Evolutionary conservation across 2,113 vertebrate genomes (phyloP).

Genomic region (Ceratotherium simum): DNA sequence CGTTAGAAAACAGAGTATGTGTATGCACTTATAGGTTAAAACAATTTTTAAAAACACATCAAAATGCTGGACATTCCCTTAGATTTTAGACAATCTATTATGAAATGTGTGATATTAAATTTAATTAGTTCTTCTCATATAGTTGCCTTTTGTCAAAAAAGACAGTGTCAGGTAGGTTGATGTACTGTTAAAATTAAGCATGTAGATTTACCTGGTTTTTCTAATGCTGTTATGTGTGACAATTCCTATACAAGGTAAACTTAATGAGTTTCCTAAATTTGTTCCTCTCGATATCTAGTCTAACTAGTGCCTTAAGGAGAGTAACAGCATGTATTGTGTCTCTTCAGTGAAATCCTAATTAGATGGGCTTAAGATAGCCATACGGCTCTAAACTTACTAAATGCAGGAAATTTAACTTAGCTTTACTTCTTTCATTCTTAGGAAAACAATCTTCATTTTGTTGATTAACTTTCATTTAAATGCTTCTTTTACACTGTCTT

Average conservation of each 20-base stretch:
- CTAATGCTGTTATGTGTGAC: neutral
- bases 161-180: neutral
- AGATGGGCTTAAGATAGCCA: constrained; percentile 41
- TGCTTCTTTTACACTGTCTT: constrained; percentile 70
- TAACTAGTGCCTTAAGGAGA: constrained; percentile 56
- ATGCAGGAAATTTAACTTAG: constrained; percentile 64
- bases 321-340: constrained; percentile 29
- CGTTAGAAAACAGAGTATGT: neutral
- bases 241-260: neutral
- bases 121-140: neutral
- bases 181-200: neutral
- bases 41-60: neutral
- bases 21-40: neutral
- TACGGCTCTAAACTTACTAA: constrained; percentile 63
- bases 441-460: constrained; percentile 66
- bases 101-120: neutral
- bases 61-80: neutral
- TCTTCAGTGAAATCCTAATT: constrained; percentile 54
- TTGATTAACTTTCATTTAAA: constrained; percentile 72
- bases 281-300: constrained; percentile 33
- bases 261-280: constrained; percentile 52
- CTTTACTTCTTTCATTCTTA: constrained; percentile 57
- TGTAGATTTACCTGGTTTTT: neutral
- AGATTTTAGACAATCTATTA: neutral
- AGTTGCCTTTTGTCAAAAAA: constrained; percentile 38